These are phyloP conservation scores for Asarcornis scutulata DNA, from an alignment of 2,113 vertebrate species.

Conservation along the genomic window DNA sequence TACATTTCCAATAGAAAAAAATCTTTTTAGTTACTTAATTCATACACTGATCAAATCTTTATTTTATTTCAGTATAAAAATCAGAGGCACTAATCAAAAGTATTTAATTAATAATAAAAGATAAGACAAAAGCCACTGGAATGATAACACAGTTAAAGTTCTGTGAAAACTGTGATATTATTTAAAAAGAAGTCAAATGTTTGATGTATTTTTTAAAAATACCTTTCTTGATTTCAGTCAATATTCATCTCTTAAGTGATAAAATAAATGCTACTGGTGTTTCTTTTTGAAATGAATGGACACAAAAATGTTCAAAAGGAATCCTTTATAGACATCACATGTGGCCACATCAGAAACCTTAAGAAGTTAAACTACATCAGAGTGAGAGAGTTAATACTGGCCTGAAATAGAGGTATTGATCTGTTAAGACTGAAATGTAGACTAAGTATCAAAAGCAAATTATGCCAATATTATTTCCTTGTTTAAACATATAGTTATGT, in stretches of 20 bases:
- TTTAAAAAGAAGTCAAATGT: slow-evolving; percentile 28
- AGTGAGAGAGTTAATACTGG: neutral
- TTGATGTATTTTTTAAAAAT: slow-evolving; percentile 45
- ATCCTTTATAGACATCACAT: slow-evolving; percentile 33
- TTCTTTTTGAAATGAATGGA: slow-evolving; percentile 57
- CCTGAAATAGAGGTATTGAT: slow-evolving; percentile 19
- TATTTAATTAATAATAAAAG: slow-evolving; percentile 62
- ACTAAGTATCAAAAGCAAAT: neutral
- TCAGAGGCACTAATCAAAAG: slow-evolving; percentile 24
- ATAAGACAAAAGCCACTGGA: slow-evolving; percentile 44
- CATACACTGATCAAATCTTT: slow-evolving; percentile 34
- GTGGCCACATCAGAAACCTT: slow-evolving; percentile 31
- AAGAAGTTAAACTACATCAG: slow-evolving; percentile 41
- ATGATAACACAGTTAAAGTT: neutral
- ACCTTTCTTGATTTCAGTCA: slow-evolving; percentile 39
- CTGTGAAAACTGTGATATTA: neutral
- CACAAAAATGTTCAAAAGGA: slow-evolving; percentile 58
- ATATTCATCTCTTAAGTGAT: slow-evolving; percentile 55
- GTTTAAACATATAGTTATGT: neutral
- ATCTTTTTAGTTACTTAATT: slow-evolving; percentile 28
- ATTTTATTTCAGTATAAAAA: slow-evolving; percentile 35
- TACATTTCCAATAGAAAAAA: neutral
- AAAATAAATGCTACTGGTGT: slow-evolving; percentile 39
- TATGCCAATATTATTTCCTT: neutral
- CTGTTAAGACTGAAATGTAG: neutral